phyloP scores from a whole-genome alignment of 2,888 invertebrate genomes.

The Heliconius sara region DNA sequence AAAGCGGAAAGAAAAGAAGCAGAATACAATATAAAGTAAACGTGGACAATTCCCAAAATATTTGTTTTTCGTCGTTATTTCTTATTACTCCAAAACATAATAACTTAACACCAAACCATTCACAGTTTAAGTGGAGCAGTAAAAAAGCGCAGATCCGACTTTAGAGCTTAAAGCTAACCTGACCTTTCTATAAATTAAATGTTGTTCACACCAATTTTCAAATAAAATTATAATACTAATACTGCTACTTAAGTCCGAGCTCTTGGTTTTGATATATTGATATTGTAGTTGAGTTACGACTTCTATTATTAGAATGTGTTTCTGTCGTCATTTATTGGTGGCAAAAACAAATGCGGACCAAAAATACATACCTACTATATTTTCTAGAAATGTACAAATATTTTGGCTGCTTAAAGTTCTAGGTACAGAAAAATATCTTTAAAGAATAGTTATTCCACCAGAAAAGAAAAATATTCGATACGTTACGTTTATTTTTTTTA shows the following conservation, averaged over 20 bases:
- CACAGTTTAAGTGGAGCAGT: constrained; percentile 1
- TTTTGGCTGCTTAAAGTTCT: no score
- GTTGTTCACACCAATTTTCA: background rate
- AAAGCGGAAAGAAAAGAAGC: no score
- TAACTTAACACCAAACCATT: background rate
- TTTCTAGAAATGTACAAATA: no score
- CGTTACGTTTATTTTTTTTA: no score
- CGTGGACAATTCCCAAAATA: background rate
- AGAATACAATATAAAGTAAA: no score
- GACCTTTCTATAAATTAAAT: constrained; percentile 9
- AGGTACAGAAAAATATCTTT: no score
- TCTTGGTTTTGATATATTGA: background rate
- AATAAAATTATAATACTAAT: background rate
- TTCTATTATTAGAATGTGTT: no score
- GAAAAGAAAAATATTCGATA: no score
- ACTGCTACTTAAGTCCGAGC: background rate
- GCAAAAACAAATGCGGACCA: background rate
- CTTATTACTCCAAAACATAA: background rate
- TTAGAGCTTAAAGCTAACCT: background rate
- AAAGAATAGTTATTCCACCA: no score
- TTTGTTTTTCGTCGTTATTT: background rate
- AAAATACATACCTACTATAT: no score
- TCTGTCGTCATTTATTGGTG: background rate
- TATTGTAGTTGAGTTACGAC: background rate
- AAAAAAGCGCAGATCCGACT: background rate